phyloP scores from a whole-genome alignment of 2,888 invertebrate species.

The Drosophila nr. perissopoda region DNA sequence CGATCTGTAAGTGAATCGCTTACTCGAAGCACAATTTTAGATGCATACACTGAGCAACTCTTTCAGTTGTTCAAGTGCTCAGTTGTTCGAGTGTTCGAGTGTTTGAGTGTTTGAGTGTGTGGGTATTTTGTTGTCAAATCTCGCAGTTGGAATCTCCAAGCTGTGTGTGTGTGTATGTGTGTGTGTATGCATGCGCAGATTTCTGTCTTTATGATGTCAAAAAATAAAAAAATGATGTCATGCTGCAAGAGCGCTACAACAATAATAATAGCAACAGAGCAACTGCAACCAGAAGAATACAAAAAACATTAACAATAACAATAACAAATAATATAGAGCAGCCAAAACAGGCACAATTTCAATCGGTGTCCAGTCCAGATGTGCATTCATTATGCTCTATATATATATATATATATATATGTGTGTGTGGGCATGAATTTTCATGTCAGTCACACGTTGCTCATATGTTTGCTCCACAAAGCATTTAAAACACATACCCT shows the following conservation, averaged over 20 bases:
- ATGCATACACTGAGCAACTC: constrained; percentile 22
- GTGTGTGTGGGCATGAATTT: constrained; percentile 53
- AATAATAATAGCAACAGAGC: constrained; percentile 30
- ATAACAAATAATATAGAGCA: constrained; percentile 28
- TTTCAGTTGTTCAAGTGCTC: background rate
- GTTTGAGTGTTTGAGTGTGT: constrained; percentile 11
- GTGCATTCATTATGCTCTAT: constrained; percentile 73
- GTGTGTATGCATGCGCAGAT: constrained; percentile 67
- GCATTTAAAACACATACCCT: constrained; percentile 55
- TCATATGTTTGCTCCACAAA: constrained; percentile 72
- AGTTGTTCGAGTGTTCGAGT: background rate
- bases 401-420: background rate
- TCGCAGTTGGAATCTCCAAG: constrained; percentile 26
- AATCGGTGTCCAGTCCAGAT: constrained; percentile 64
- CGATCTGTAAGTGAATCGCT: constrained; percentile 17
- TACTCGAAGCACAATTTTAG: constrained; percentile 14
- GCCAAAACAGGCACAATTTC: constrained; percentile 23
- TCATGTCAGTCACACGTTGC: constrained; percentile 76
- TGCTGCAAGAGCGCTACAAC: constrained; percentile 77
- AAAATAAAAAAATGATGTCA: constrained; percentile 70
- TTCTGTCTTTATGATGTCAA: constrained; percentile 68
- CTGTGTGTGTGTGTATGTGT: constrained; percentile 33
- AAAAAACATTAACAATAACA: constrained; percentile 17
- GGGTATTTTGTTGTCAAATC: constrained; percentile 37
- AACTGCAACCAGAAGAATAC: constrained; percentile 16